phyloP scores from a whole-genome alignment of 35 echinoderm and acorn worm species.

The Hemicentrotus pulcherrimus region DNA sequence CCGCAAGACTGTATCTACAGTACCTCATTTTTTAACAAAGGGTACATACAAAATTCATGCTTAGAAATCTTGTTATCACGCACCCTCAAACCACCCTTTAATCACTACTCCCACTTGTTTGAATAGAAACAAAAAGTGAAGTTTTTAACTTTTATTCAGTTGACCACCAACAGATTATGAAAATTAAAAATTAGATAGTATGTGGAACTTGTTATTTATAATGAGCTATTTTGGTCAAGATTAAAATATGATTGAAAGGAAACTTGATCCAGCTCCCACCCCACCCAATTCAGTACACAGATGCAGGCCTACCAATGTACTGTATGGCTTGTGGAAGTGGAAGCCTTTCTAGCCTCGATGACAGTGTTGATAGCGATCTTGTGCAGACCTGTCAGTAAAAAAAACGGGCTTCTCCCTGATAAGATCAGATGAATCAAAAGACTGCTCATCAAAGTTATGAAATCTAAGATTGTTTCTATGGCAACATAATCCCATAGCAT shows the following conservation, averaged over 20 bases:
- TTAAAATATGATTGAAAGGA: not conserved
- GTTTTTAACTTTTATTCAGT: too few relatives aligned
- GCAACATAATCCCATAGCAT: not conserved
- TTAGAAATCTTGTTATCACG: too few relatives aligned
- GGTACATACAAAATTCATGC: too few relatives aligned
- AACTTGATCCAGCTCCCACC: not conserved
- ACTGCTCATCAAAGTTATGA: not conserved
- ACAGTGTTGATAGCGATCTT: not conserved
- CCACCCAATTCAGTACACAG: not conserved
- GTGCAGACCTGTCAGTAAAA: not conserved
- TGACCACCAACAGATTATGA: too few relatives aligned
- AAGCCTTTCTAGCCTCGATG: not conserved
- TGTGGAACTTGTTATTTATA: not conserved
- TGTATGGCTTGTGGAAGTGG: not conserved
- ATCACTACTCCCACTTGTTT: too few relatives aligned
- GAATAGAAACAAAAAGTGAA: too few relatives aligned
- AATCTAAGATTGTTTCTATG: not conserved
- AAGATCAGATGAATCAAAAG: not conserved
- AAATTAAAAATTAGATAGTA: too few relatives aligned
- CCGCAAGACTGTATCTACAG: too few relatives aligned
- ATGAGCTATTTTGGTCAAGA: not conserved
- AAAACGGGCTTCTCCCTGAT: not conserved
- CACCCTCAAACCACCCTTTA: too few relatives aligned
- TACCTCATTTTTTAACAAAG: too few relatives aligned
- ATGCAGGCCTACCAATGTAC: not conserved